Evolutionary conservation across 2,797 vertebrate species (phyloP), one percentile per base, ranked within the genome.

Genomic region (Tympanoctomys barrerae): DNA sequence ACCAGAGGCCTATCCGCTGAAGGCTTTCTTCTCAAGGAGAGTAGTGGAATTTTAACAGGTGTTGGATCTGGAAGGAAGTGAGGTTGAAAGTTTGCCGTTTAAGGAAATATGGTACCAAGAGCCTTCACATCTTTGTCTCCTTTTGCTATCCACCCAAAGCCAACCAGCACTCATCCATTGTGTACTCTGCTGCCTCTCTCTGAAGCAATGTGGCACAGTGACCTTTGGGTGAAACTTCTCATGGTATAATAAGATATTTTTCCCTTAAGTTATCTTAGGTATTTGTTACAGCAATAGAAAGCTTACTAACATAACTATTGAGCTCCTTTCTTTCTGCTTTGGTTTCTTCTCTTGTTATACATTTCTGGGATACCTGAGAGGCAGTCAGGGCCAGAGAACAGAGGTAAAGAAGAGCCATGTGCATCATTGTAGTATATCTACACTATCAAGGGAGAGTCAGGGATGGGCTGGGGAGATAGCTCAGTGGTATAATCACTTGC

Each of bases 141-240:
- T 33, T 9, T 61, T 46, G 39, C 6, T 39, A 46, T 7, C 4
- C 19, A 21, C 24, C 11, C 21, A 22, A n/a, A 33, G 11, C 2
- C 39, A 36, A 22, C 19, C n/a, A 57, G 61, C 54, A 31, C 5
- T 78, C 19, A 33, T 7, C 5, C 24, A 31, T 68, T 22, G 54
- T 19, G 0, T 33, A 26, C 7, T 19, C 26, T 52, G 59, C 6
- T 10, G 14, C 7, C 12, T 19, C 24, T 39, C 3, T n/a, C 7
- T 21, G n/a, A 73, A 75, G 36, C 9, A 75, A 42, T 8, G 12
- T 16, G 3, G 3, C 16, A 7, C 62, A 49, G 19, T 59, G 36
- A 12, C 22, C 42, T 66, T 52, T 11, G 22, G 3, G 19, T 57
- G 26, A 59, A 59, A 70, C 7, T 9, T 28, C 7, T 68, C 46